Percentiles rank a stretch among this genome's conserved stretches.
These are phyloP conservation scores for Falco concolor DNA, from an alignment of 2,797 vertebrate species.

Conservation along the genomic window DNA sequence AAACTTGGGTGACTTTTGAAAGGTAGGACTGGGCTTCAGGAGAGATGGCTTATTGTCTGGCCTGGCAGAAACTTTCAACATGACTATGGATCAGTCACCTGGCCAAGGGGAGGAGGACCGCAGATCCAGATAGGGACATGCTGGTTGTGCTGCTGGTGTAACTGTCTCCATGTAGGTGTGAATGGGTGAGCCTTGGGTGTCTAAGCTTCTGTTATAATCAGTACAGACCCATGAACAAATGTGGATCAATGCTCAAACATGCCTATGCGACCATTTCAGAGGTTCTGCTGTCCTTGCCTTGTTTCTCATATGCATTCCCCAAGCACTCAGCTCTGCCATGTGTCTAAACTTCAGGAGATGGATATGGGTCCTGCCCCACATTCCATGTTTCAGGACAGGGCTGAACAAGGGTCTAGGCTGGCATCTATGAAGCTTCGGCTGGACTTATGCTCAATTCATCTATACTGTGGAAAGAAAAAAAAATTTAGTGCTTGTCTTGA, in stretches of 20 bases:
- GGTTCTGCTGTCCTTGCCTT: not conserved
- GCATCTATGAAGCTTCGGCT: not conserved
- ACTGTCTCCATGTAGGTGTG: not conserved
- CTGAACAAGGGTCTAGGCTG: not conserved
- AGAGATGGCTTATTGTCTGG: not conserved
- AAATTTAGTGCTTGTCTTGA: not conserved
- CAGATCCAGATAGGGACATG: not conserved
- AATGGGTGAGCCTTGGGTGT: fast-evolving
- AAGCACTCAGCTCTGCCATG: not conserved
- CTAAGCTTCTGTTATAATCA: not conserved
- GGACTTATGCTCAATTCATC: not conserved
- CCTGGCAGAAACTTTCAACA: not conserved
- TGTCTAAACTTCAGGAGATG: not conserved
- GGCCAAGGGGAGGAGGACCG: fast-evolving
- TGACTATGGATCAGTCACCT: not conserved
- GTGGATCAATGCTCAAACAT: not conserved
- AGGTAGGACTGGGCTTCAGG: not conserved
- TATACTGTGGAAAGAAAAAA: not conserved
- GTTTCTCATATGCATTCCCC: not conserved
- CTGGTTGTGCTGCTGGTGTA: not conserved
- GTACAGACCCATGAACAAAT: not conserved
- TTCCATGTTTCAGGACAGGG: not conserved
- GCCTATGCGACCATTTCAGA: fast-evolving
- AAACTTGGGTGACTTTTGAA: not conserved
- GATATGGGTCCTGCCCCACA: not conserved